A percentile compares a stretch with the other conserved stretches of the same genome.
phyloP scores from a whole-genome alignment of 1,140 invertebrate species.

The Homarus americanus region DNA sequence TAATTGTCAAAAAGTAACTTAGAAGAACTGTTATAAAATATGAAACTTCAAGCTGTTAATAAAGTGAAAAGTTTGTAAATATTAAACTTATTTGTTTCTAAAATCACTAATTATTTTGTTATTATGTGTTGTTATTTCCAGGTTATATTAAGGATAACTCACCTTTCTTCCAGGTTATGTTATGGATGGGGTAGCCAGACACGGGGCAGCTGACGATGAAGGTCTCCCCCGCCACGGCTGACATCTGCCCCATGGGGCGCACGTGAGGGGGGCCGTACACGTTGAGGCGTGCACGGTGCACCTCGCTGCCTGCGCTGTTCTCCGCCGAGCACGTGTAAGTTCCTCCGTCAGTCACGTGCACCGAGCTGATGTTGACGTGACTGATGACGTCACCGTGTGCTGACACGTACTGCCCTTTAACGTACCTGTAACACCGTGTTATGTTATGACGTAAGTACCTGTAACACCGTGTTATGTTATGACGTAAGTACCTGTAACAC shows the following conservation, averaged over 20 bases:
- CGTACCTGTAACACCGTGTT: constrained; percentile 81
- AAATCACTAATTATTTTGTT: too few relatives aligned
- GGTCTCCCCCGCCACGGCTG: constrained; percentile 78
- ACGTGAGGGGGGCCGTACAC: constrained; percentile 87
- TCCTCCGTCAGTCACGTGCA: constrained; percentile 91
- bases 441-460: neutral
- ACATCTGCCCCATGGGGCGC: constrained; percentile 79
- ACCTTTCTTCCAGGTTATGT: constrained; percentile 80
- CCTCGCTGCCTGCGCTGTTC: constrained; percentile 87
- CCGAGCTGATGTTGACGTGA: constrained; percentile 91
- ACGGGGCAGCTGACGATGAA: constrained; percentile 79
- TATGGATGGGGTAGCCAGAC: constrained; percentile 78
- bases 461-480: neutral
- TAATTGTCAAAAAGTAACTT: too few relatives aligned
- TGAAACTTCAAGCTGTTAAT: too few relatives aligned
- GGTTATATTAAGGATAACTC: constrained; percentile 18
- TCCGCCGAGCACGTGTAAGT: constrained; percentile 89
- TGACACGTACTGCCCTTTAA: constrained; percentile 89
- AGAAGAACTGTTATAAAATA: too few relatives aligned
- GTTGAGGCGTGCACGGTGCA: constrained; percentile 88
- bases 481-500: neutral
- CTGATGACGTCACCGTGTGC: constrained; percentile 90
- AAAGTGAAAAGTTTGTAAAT: too few relatives aligned
- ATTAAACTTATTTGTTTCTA: too few relatives aligned
- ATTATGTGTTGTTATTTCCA: too few relatives aligned